phyloP scores from a whole-genome alignment of 2,888 invertebrate genomes.

The Tethea ocularis region DNA sequence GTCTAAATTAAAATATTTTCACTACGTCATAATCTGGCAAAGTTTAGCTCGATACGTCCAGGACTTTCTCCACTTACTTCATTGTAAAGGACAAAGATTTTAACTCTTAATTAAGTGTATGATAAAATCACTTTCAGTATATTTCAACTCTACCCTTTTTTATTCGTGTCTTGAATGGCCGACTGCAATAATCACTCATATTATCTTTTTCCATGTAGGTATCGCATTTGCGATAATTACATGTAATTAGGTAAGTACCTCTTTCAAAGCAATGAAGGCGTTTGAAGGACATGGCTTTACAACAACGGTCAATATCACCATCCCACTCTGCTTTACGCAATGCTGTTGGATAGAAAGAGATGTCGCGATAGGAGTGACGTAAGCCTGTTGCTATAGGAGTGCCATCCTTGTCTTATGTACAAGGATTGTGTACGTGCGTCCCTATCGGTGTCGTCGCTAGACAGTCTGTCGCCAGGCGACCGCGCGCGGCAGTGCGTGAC shows the following conservation, averaged over 20 bases:
- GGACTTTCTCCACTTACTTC: too few species aligned
- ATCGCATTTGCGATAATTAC: conserved; percentile 8
- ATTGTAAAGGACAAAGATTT: too few species aligned
- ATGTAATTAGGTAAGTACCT: conserved; percentile 3
- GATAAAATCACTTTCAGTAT: too few species aligned
- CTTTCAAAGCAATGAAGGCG: conserved; percentile 7
- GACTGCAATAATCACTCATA: not conserved
- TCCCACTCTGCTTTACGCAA: not conserved
- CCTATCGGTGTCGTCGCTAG: conserved; percentile 20
- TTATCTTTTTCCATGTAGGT: not conserved
- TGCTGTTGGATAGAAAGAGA: not conserved
- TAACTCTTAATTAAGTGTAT: too few species aligned
- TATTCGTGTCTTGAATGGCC: not conserved
- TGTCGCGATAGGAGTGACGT: conserved; percentile 8
- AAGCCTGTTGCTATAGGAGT: conserved; percentile 10
- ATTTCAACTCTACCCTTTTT: too few species aligned
- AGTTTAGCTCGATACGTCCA: too few species aligned
- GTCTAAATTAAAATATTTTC: too few species aligned
- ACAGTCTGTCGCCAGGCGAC: conserved; percentile 35
- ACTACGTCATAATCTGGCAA: too few species aligned
- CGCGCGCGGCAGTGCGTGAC: conserved; percentile 17
- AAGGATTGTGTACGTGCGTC: not conserved
- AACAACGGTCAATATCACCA: not conserved
- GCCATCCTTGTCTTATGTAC: not conserved
- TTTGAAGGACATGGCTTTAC: conserved; percentile 8